Conservation (phyloP, 2,113 vertebrate genomes). For the Rhabdornis inornatus region DNA sequence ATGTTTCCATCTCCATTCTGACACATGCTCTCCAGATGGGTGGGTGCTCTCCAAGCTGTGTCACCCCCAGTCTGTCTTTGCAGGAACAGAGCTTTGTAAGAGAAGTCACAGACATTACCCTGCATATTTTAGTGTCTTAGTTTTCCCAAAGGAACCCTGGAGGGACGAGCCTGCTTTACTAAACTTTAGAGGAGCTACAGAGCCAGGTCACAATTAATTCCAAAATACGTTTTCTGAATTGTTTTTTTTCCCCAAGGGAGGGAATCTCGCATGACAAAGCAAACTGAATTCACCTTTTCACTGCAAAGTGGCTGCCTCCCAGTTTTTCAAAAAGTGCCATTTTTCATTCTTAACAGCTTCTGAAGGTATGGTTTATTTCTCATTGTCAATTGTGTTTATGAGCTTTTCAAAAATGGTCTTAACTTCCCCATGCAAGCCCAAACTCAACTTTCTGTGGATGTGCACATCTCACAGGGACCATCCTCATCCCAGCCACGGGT, state of each 20-base stretch:
- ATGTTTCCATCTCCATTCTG: background rate
- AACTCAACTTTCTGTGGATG: background rate
- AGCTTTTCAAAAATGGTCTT: background rate
- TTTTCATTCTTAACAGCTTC: background rate
- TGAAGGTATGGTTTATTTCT: background rate
- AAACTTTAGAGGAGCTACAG: background rate
- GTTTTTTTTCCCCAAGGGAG: background rate
- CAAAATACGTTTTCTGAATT: background rate
- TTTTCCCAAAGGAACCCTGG: background rate
- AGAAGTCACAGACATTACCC: background rate
- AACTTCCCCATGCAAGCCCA: background rate
- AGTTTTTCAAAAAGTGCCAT: background rate
- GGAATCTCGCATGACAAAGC: background rate
- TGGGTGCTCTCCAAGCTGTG: background rate
- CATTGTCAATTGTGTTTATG: background rate
- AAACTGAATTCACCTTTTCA: background rate
- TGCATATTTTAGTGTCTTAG: background rate
- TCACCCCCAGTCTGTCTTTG: background rate
- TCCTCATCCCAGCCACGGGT: rapidly evolving
- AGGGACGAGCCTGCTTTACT: background rate
- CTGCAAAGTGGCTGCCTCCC: background rate
- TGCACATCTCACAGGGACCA: rapidly evolving
- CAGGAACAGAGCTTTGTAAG: background rate
- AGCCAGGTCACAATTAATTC: background rate
- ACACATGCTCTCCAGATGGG: background rate